Base-by-base conservation (phyloP, 2,113 vertebrate genomes). In the Sebastes schlegelii region DNA sequence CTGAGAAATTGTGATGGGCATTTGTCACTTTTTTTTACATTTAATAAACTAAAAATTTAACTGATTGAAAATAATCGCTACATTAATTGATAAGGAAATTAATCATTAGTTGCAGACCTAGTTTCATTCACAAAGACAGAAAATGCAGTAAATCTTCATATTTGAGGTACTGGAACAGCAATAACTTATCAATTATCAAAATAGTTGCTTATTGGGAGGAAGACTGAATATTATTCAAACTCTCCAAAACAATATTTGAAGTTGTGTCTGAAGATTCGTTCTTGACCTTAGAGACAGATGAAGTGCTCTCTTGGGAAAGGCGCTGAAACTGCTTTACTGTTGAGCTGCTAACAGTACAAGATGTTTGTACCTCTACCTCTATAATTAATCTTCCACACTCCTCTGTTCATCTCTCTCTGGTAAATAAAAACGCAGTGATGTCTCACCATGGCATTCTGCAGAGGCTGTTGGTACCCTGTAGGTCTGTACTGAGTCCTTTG, bases 371-470 rank as follows among this genome's bases (percentile, higher is more conserved):
- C 43, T 12, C 14, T 26, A 11, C 14, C 14, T 34, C 34, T 34
- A 42, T 13, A 45, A 21, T 57, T 16, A 10, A 34, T 46, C 4
- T 2, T 46, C n/a, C 54, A 58, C 54, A 46, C 13, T 45, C 69
- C 45, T 34, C 34, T 34, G 34, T 34, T 34, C 34, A 34, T 34
- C 34, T 34, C 34, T 34, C 9, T 54, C n/a, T 66, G 12, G 9
- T 21, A 58, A 57, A n/a, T 43, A 17, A 8, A 13, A 45, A 68
- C 4, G n/a, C 14, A 1, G 0, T 21, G 6, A 40, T 34, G 40
- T 80, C 96, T 97, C 92, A 98, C 97, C 97, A 98, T 90, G 17
- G 95, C 94, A 0, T 94, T 97, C 94, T 98, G 97, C 89, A 98
- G 88, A 0, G 97, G 97, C 49, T 89, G 93, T 93, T 98, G 97